A percentile compares a stretch with the other conserved stretches of the same genome.
These are phyloP conservation scores for Larimichthys crocea DNA, from an alignment of 2,113 vertebrate genomes.

Conservation along the genomic window DNA sequence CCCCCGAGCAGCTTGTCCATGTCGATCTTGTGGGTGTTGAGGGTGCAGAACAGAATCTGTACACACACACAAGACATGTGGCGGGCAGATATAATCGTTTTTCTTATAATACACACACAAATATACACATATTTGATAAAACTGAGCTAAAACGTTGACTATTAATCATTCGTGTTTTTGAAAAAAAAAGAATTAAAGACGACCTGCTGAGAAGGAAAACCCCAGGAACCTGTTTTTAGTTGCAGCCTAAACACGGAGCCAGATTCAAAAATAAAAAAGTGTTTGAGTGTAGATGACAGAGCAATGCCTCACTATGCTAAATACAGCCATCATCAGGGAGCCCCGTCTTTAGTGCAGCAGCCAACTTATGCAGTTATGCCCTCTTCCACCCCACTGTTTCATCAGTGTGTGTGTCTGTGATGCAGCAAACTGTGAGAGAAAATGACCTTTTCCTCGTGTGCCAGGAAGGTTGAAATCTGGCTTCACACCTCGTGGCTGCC, in stretches of 20 bases:
- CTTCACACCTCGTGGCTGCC: slow-evolving; percentile 79
- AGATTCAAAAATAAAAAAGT: slow-evolving; percentile 38
- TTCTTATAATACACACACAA: not conserved
- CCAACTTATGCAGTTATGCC: slow-evolving; percentile 10
- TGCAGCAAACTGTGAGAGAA: not conserved
- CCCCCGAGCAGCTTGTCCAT: slow-evolving; percentile 95
- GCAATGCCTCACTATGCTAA: slow-evolving; percentile 37
- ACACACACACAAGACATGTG: not conserved
- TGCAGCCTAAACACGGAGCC: slow-evolving; percentile 28
- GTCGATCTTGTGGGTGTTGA: slow-evolving; percentile 96
- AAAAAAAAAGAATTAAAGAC: not conserved
- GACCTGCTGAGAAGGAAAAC: not conserved
- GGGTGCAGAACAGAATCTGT: slow-evolving; percentile 96
- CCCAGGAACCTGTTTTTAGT: slow-evolving; percentile 3
- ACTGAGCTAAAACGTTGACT: not conserved
- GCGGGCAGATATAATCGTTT: slow-evolving; percentile 1
- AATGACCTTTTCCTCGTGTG: slow-evolving; percentile 72
- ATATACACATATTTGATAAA: not conserved
- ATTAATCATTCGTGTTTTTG: not conserved
- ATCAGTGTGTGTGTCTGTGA: slow-evolving; percentile 1
- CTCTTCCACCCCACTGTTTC: not conserved
- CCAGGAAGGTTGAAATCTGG: slow-evolving; percentile 76
- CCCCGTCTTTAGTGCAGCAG: slow-evolving; percentile 5
- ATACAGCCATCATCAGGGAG: slow-evolving; percentile 34
- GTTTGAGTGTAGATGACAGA: slow-evolving; percentile 13